These are phyloP conservation scores for Elgonia sp. DNA, from an alignment of 2,888 invertebrate species.

Conservation along the genomic window DNA sequence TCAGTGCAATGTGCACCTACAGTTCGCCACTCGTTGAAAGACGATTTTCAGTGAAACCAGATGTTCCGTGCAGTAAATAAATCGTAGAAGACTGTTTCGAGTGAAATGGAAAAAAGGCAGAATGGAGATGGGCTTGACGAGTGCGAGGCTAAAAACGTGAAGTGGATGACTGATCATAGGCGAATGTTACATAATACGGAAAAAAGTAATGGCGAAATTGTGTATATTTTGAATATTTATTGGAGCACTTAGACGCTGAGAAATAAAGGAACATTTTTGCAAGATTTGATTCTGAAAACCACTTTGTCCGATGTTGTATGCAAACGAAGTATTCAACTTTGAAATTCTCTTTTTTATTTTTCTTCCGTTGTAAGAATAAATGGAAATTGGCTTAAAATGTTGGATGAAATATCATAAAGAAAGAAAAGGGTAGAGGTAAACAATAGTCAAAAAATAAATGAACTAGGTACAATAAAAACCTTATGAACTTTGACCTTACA, in stretches of 20 bases:
- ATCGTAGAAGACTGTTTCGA: slow-evolving; percentile 60
- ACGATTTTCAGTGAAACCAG: slow-evolving; percentile 66
- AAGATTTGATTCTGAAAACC: slow-evolving; percentile 31
- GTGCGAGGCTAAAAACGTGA: no score
- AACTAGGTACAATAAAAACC: no score
- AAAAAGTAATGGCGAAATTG: slow-evolving; percentile 42
- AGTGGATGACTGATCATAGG: slow-evolving; percentile 44
- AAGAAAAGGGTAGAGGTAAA: no score
- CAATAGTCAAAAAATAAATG: no score
- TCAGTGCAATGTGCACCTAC: slow-evolving; percentile 39
- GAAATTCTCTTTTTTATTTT: neutral
- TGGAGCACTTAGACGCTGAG: slow-evolving; percentile 10
- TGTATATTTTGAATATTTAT: slow-evolving; percentile 58
- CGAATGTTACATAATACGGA: slow-evolving; percentile 4
- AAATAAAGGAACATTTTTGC: slow-evolving; percentile 22
- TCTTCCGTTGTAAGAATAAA: neutral
- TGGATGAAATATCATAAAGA: no score
- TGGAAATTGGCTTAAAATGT: neutral
- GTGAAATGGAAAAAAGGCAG: no score
- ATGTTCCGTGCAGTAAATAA: slow-evolving; percentile 65
- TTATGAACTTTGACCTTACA: no score
- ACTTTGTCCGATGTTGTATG: slow-evolving; percentile 31
- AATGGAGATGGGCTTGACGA: no score
- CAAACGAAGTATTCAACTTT: slow-evolving; percentile 29
- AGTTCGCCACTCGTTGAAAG: slow-evolving; percentile 45